These are phyloP conservation scores for Drepana falcataria DNA, from an alignment of 2,888 invertebrate genomes.

Conservation along the genomic window DNA sequence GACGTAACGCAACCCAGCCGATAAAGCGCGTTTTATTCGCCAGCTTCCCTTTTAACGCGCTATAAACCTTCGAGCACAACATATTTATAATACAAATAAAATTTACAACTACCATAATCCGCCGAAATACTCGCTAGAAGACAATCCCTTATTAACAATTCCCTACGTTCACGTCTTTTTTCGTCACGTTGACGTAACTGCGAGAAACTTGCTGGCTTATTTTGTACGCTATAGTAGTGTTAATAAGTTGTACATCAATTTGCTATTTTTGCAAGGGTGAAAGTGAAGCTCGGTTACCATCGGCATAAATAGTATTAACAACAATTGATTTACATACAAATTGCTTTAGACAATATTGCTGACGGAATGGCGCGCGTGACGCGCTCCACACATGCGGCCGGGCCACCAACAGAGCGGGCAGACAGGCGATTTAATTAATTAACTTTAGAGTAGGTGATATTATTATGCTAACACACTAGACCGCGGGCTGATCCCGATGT, in stretches of 20 bases:
- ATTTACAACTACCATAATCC: slow-evolving; percentile 64
- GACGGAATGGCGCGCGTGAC: slow-evolving; percentile 74
- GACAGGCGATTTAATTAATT: slow-evolving; percentile 7
- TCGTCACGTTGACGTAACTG: slow-evolving; percentile 41
- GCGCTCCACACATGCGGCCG: slow-evolving; percentile 49
- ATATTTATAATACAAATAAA: slow-evolving; percentile 72
- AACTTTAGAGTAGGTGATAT: slow-evolving; percentile 6
- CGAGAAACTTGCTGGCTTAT: slow-evolving; percentile 13
- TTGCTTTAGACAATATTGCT: slow-evolving; percentile 78
- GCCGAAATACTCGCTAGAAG: slow-evolving; percentile 38
- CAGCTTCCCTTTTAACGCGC: slow-evolving; percentile 18
- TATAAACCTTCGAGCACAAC: slow-evolving; percentile 57
- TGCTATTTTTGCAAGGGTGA: slow-evolving; percentile 30
- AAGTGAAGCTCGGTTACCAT: slow-evolving; percentile 74
- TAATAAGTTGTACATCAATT: slow-evolving; percentile 34
- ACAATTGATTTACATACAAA: slow-evolving; percentile 79
- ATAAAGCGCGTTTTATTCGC: slow-evolving; percentile 1
- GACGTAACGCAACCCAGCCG: background rate
- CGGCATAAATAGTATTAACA: slow-evolving; percentile 77
- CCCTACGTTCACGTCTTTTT: slow-evolving; percentile 63
- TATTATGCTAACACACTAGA: too few species aligned
- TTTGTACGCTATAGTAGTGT: slow-evolving; percentile 21
- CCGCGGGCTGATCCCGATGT: too few species aligned
- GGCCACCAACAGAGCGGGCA: slow-evolving; percentile 29
- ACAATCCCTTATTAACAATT: slow-evolving; percentile 69